A percentile compares a stretch with the other conserved stretches of the same genome.
These are phyloP conservation scores for Pardalotus punctatus DNA, from an alignment of 2,113 vertebrate species.

Conservation along the genomic window DNA sequence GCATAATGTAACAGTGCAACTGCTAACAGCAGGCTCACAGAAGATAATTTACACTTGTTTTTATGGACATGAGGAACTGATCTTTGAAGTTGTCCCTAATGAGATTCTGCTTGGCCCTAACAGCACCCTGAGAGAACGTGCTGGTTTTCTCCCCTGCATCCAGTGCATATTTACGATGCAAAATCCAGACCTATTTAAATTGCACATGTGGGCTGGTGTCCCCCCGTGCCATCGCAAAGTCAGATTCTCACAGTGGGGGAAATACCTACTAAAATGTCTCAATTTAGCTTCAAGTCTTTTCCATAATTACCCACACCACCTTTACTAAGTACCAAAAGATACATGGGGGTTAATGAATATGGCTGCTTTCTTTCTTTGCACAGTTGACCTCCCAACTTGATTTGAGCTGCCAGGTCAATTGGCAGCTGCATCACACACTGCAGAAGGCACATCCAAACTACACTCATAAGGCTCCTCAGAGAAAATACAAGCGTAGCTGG, in stretches of 20 bases:
- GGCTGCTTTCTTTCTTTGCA: not conserved
- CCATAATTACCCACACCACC: not conserved
- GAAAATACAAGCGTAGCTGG: not conserved
- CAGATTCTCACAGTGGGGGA: not conserved
- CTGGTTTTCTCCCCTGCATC: slow-evolving; percentile 71
- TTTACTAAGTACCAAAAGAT: not conserved
- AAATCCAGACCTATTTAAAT: slow-evolving; percentile 66
- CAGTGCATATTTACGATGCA: slow-evolving; percentile 73
- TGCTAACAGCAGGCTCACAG: slow-evolving; percentile 79
- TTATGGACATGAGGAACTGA: slow-evolving; percentile 79
- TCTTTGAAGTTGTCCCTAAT: slow-evolving; percentile 84
- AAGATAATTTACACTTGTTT: slow-evolving; percentile 86
- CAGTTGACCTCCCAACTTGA: not conserved
- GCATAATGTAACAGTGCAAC: slow-evolving; percentile 79
- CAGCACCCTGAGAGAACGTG: slow-evolving; percentile 77
- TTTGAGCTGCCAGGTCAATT: not conserved
- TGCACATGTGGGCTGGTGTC: slow-evolving; percentile 44
- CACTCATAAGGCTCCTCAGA: not conserved
- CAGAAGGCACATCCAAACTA: not conserved
- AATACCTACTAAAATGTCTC: not conserved
- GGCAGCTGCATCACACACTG: not conserved
- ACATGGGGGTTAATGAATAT: not conserved
- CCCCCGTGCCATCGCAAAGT: not conserved
- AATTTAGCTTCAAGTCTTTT: not conserved
- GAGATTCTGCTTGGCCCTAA: slow-evolving; percentile 80